Evolutionary conservation across 2,113 vertebrate species (phyloP), one percentile per base, ranked within the genome.

Genomic region (Anolis sagrei): DNA sequence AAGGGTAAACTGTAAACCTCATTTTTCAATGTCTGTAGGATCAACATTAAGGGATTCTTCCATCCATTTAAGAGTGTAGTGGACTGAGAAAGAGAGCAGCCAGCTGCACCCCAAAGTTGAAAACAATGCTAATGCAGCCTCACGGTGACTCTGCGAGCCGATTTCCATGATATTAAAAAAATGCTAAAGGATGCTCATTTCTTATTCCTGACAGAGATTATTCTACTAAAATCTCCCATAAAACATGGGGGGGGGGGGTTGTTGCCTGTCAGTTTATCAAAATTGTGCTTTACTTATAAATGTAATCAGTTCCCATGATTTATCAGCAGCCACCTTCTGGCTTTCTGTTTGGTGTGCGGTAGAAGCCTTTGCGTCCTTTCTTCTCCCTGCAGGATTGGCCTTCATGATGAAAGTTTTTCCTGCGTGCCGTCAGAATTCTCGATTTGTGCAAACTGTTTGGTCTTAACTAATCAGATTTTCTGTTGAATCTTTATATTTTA

Each of bases 31-130:
- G 69, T 64, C 80, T 88, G 13, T 58, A 29, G 44, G 74, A 64
- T 83, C 66, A 79, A 75, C 34, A 58, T 79, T 39, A 88, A 80
- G 29, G 85, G 34, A 75, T n/a, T 79, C 82, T 87, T 61, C 0
- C 0, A 88, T 82, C 11, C 48, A 49, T 39, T 8, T 1, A 0
- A 0, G 51, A 82, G 79, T 72, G n/a, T 73, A 25, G 66, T 48
- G 49, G 51, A 29, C 36, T 2, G 4, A 27, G 29, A 8, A 69
- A 66, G 48, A 1, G 68, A 6, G 32, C 9, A 3, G 19, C 82
- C 61, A 76, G 9, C 83, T 0, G 0, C 0, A 0, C 61, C 32
- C 5, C 72, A 0, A 0, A 69, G 82, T 34, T 21, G 44, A 11
- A 7, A 0, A 0, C 0, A 27, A 87, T 70, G 78, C 32, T 34